Evolutionary conservation across 1,140 invertebrate species (phyloP), one percentile per base, ranked within the genome.

Genomic region (Drosophila triauraria): DNA sequence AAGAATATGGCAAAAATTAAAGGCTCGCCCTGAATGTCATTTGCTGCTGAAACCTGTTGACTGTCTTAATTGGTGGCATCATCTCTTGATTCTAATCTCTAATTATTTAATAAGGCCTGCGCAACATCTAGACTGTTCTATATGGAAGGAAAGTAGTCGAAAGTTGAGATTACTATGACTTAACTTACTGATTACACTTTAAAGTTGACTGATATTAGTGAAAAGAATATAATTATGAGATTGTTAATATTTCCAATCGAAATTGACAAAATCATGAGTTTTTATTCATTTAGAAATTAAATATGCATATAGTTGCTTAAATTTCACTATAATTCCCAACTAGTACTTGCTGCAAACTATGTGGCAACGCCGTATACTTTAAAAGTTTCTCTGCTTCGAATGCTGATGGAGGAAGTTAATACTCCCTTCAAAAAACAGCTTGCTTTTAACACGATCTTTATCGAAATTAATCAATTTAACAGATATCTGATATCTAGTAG

Each of bases 1-100:
- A 80, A 81, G 62, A 87, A 51, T 48, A 72, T 69, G 82, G 75
- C 75, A 82, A 87, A 75, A 65, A 62, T 9, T 17, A 38, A 25
- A 58, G 42, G 50, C n/a, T 25, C 38, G 50, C 17, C 17, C 38
- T 30, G 48, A 46, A 30, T 48, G 32, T 42, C 43, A 68, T 25
- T n/a, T 50, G 25, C 46, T 65, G 61, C 7, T 56, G 17, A 68
- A 50, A 32, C 38, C 44, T 20, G 42, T 44, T 10, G 23, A 27
- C 9, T 17, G 32, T 23, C 20, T 17, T 30, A 27, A 17, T 17
- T 30, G 17, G 20, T 35, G 15, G 25, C 17, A 32, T 32, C 32
- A 32, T 38, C 59, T 38, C 2, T 32, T 27, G 42, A 64, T 50
- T 40, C 4, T 9, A 65, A 64, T 64, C 46, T 47, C n/a, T 12